Evolutionary conservation across 1,140 invertebrate species (phyloP).

Genomic region (Drosophila athabasca): DNA sequence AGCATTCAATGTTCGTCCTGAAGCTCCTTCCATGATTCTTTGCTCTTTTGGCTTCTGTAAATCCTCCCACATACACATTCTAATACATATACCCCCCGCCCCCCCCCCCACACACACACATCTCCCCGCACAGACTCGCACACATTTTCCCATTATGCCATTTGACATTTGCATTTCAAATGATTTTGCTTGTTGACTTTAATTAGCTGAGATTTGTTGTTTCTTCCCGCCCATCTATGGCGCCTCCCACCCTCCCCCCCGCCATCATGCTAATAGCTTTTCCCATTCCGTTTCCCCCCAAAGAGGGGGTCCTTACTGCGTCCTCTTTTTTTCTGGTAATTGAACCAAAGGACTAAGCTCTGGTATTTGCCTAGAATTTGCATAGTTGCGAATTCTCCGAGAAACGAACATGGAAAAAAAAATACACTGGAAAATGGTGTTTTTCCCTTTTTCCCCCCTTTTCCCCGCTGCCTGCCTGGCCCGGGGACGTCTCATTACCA

Average conservation of each 20-base stretch:
- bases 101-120: not conserved
- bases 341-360: slow-evolving; percentile 62
- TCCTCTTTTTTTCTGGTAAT: slow-evolving; percentile 37
- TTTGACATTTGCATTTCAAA: slow-evolving; percentile 76
- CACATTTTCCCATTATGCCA: slow-evolving; percentile 42
- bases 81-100: not conserved
- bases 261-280: slow-evolving; percentile 37
- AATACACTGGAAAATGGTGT: slow-evolving; percentile 55
- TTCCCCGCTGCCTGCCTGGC: slow-evolving; percentile 3
- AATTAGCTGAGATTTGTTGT: slow-evolving; percentile 74
- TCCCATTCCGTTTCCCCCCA: not conserved
- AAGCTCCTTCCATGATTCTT: not conserved
- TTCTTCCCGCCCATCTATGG: not conserved
- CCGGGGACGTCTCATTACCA: slow-evolving; percentile 54
- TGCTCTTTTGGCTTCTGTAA: slow-evolving; percentile 37
- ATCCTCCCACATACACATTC: slow-evolving; percentile 20
- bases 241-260: not conserved
- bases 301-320: not conserved
- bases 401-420: slow-evolving; percentile 24
- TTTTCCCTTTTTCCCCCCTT: not conserved
- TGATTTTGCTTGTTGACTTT: slow-evolving; percentile 73
- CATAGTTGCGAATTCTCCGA: slow-evolving; percentile 58
- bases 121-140: not conserved
- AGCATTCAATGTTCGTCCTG: not conserved
- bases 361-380: slow-evolving; percentile 63